Evolutionary conservation across 2,888 invertebrate genomes (phyloP).

Genomic region (Epistrophella euchroma): DNA sequence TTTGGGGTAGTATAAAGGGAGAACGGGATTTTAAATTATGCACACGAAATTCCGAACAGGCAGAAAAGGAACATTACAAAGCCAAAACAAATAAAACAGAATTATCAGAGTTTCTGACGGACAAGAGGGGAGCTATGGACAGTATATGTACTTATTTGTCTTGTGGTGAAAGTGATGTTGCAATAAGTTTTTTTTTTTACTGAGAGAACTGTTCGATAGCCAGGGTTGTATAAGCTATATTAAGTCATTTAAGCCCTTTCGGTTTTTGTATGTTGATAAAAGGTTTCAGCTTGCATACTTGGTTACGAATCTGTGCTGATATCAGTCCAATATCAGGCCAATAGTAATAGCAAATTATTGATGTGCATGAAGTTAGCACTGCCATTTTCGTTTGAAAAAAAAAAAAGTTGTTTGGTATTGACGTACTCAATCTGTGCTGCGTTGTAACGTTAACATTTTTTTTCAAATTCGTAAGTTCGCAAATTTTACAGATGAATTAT

Average conservation of each 20-base stretch:
- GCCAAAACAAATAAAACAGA: constrained; percentile 11
- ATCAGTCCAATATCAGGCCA: too few relatives aligned
- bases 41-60: constrained; percentile 24
- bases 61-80: constrained; percentile 23
- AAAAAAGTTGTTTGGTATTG: too few relatives aligned
- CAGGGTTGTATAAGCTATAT: background rate
- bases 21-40: constrained; percentile 23
- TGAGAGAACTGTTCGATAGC: background rate
- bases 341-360: too few relatives aligned
- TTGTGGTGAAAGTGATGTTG: background rate
- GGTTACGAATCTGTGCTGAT: too few relatives aligned
- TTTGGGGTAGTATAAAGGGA: background rate
- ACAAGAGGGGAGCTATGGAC: background rate
- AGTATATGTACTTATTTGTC: background rate
- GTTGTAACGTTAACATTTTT: too few relatives aligned
- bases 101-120: constrained; percentile 7
- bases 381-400: too few relatives aligned
- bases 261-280: too few relatives aligned
- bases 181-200: background rate
- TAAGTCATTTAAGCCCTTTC: background rate
- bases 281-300: too few relatives aligned
- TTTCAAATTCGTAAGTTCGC: too few relatives aligned
- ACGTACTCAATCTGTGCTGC: too few relatives aligned
- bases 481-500: too few relatives aligned
- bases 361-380: too few relatives aligned